Percentiles rank a stretch among this genome's conserved stretches.
Evolutionary conservation across 1,140 invertebrate species (phyloP).

Genomic region (Drosophila sp.): DNA sequence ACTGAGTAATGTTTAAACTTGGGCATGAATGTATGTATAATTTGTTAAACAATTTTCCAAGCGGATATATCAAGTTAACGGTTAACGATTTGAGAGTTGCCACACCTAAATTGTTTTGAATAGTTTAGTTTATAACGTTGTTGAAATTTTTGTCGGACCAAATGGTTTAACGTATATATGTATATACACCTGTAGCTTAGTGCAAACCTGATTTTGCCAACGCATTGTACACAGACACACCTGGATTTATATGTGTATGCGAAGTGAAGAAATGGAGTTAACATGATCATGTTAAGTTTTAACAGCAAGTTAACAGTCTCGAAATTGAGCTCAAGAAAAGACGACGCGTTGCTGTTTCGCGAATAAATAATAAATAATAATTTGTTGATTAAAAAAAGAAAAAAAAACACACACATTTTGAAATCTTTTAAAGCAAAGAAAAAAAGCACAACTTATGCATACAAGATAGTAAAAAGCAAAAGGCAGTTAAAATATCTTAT

Average conservation of each 20-base stretch:
- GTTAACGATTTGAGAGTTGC: no score
- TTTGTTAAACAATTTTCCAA: no score
- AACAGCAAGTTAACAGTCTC: constrained; percentile 6
- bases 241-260: neutral
- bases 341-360: constrained; percentile 1
- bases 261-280: no score
- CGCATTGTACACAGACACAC: constrained; percentile 8
- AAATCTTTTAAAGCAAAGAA: neutral
- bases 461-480: neutral
- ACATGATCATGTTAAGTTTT: constrained; percentile 4
- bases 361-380: neutral
- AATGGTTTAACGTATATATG: constrained; percentile 1
- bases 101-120: no score
- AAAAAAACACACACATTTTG: neutral
- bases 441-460: neutral
- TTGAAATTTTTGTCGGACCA: constrained; percentile 9
- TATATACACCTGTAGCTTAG: constrained; percentile 15
- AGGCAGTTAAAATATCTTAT: constrained; percentile 1
- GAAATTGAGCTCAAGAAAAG: constrained; percentile 5
- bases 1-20: no score
- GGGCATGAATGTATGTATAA: no score
- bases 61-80: no score
- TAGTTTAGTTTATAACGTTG: neutral
- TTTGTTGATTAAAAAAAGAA: neutral
- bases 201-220: constrained; percentile 15